Conservation (phyloP, 2,888 invertebrate species). For the Polia nebulosa region DNA sequence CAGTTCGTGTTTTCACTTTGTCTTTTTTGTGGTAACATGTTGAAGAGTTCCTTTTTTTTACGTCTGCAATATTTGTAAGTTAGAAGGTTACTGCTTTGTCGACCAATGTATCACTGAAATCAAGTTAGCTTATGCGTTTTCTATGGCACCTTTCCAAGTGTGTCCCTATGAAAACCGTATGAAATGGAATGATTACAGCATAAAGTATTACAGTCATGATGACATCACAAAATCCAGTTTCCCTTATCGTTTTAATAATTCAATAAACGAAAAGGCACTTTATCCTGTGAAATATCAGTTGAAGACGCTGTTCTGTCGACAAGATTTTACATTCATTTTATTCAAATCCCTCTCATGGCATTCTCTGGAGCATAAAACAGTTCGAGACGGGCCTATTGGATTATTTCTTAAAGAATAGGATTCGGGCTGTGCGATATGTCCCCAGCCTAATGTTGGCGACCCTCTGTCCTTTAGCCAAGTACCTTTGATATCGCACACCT, state of each 20-base stretch:
- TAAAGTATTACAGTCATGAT: neutral
- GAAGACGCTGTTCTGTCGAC: conserved; percentile 28
- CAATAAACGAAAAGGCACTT: conserved; percentile 18
- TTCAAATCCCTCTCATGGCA: conserved; percentile 49
- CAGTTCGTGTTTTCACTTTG: neutral
- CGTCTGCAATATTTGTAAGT: neutral
- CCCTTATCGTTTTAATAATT: conserved; percentile 15
- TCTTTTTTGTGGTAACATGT: neutral
- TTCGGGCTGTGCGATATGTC: conserved; percentile 42
- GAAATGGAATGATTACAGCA: neutral
- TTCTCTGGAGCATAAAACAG: conserved; percentile 54
- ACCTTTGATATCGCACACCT: conserved; percentile 64
- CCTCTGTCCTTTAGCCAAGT: conserved; percentile 48
- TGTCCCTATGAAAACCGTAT: neutral
- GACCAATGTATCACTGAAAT: neutral
- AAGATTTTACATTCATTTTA: conserved; percentile 50
- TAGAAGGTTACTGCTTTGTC: neutral
- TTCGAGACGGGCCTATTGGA: conserved; percentile 41
- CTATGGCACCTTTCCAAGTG: too few relatives aligned
- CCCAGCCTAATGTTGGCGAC: conserved; percentile 33
- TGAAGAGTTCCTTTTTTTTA: neutral
- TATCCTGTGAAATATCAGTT: conserved; percentile 38
- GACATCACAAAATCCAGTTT: neutral
- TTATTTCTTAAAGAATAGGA: conserved; percentile 57
- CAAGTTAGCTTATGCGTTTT: neutral